Percentiles rank a stretch among this genome's conserved stretches.
phyloP scores from a whole-genome alignment of 2,888 invertebrate genomes.

The Spilosoma lubricipeda region DNA sequence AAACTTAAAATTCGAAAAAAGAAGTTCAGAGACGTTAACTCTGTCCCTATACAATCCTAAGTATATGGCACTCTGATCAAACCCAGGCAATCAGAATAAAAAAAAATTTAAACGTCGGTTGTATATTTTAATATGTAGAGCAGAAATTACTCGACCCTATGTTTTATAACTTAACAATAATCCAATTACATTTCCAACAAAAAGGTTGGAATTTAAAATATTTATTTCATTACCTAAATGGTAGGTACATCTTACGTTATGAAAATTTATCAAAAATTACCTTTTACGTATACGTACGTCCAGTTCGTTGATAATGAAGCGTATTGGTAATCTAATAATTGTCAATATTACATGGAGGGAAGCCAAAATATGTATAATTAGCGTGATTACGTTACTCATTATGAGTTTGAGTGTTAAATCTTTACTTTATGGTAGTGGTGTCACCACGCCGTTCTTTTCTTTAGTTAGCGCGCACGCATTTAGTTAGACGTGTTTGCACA shows the following conservation, averaged over 20 bases:
- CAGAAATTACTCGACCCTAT: background rate
- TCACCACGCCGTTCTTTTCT: slow-evolving; percentile 66
- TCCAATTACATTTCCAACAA: background rate
- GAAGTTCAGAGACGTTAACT: no score
- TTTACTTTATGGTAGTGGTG: slow-evolving; percentile 53
- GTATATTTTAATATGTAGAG: background rate
- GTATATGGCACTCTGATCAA: no score
- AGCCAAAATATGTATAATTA: slow-evolving; percentile 37
- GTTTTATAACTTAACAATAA: no score
- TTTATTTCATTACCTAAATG: background rate
- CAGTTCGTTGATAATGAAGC: slow-evolving; percentile 29
- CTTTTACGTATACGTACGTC: no score
- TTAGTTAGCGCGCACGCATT: slow-evolving; percentile 74
- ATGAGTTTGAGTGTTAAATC: slow-evolving; percentile 42
- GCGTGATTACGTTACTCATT: slow-evolving; percentile 43
- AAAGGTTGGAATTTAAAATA: background rate
- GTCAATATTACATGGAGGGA: slow-evolving; percentile 37
- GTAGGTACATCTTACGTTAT: background rate
- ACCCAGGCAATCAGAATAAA: no score
- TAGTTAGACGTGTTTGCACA: slow-evolving; percentile 71
- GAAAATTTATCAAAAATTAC: slow-evolving; percentile 8
- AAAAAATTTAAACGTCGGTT: no score
- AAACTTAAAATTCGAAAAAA: no score
- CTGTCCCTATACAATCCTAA: no score
- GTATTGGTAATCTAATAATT: slow-evolving; percentile 43